A percentile compares a stretch with the other conserved stretches of the same genome.
These are phyloP conservation scores for Cyanocitta stelleri DNA, from an alignment of 2,113 vertebrate genomes.

Conservation along the genomic window DNA sequence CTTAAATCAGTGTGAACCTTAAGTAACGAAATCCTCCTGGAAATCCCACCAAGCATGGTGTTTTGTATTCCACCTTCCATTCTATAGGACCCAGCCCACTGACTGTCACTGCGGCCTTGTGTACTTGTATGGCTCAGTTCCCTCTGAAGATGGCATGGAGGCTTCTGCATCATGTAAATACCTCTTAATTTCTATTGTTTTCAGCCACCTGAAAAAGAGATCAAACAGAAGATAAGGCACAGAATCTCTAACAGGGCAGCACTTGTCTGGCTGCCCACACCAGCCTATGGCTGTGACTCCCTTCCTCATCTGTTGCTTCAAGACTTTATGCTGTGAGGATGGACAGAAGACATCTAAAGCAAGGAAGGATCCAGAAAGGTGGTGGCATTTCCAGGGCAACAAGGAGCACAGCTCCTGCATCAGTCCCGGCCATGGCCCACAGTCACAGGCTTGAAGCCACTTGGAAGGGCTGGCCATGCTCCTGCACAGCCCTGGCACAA, in stretches of 20 bases:
- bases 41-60: neutral
- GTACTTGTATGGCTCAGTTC: neutral
- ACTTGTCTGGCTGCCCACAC: neutral
- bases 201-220: neutral
- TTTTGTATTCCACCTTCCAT: neutral
- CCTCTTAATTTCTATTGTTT: neutral
- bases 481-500: neutral
- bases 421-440: rapidly evolving
- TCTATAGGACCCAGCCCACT: neutral
- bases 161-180: neutral
- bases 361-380: neutral
- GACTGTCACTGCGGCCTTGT: neutral
- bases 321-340: neutral
- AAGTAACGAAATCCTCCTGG: neutral
- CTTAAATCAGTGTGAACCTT: neutral
- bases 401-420: neutral
- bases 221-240: rapidly evolving
- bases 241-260: neutral
- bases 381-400: neutral
- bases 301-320: neutral
- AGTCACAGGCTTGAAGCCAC: neutral
- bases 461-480: neutral
- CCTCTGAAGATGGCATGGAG: neutral
- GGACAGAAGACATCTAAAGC: neutral
- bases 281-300: neutral